A percentile compares a stretch with the other conserved stretches of the same genome.
These are phyloP conservation scores for Chlorops oryzae DNA, from an alignment of 1,140 invertebrate genomes.

Conservation along the genomic window DNA sequence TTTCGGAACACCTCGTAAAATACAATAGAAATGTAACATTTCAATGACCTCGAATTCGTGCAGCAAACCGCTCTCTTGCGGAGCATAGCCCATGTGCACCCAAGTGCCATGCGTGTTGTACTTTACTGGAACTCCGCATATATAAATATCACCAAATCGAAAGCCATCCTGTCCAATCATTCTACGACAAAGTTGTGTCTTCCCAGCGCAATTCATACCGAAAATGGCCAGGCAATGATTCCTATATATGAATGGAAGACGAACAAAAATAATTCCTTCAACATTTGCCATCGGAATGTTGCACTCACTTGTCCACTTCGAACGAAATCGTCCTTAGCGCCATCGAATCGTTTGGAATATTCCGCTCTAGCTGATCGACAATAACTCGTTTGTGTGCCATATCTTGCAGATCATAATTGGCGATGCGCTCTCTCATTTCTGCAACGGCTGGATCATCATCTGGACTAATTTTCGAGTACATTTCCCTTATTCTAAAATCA, in stretches of 20 bases:
- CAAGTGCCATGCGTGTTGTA: conserved; percentile 26
- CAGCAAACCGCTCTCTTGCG: conserved; percentile 26
- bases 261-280: background rate
- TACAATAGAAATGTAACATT: conserved; percentile 31
- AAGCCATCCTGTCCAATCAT: conserved; percentile 33
- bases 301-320: conserved; percentile 33
- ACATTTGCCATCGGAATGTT: too few relatives aligned
- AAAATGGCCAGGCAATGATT: conserved; percentile 37
- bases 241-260: conserved; percentile 17
- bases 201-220: conserved; percentile 27
- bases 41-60: conserved; percentile 26
- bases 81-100: conserved; percentile 31
- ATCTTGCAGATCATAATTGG: conserved; percentile 26
- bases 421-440: conserved; percentile 34
- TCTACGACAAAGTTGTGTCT: conserved; percentile 31
- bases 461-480: too few relatives aligned
- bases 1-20: conserved; percentile 33
- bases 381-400: conserved; percentile 32
- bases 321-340: conserved; percentile 34
- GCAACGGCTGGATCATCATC: conserved; percentile 39
- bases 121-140: conserved; percentile 33
- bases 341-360: conserved; percentile 16
- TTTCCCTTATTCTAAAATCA: too few relatives aligned
- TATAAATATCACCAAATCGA: conserved; percentile 38
- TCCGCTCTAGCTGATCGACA: conserved; percentile 36